These are phyloP conservation scores for Heliconius himera DNA, from an alignment of 1,140 invertebrate genomes.

Conservation along the genomic window DNA sequence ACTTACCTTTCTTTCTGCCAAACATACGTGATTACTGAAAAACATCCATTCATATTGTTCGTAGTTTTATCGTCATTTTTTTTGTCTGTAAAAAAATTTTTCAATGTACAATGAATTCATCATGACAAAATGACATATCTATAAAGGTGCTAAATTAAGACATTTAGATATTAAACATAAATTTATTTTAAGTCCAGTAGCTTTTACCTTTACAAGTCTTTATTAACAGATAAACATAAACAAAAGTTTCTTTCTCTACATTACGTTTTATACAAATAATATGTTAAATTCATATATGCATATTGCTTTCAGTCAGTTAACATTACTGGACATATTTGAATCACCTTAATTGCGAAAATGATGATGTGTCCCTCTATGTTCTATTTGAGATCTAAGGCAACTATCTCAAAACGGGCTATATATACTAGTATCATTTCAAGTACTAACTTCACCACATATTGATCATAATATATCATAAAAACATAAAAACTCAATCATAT, in stretches of 20 bases:
- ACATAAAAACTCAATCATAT: slow-evolving; percentile 60
- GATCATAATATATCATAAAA: too few relatives aligned
- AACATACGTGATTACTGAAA: slow-evolving; percentile 58
- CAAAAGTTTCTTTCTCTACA: slow-evolving; percentile 8
- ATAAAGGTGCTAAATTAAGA: slow-evolving; percentile 55
- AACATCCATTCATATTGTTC: slow-evolving; percentile 62
- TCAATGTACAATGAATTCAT: slow-evolving; percentile 14
- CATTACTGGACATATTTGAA: slow-evolving; percentile 30
- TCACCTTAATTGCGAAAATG: slow-evolving; percentile 17
- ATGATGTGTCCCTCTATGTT: neutral
- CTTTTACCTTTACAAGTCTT: slow-evolving; percentile 51
- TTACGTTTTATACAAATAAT: slow-evolving; percentile 13
- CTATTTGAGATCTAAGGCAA: slow-evolving; percentile 24
- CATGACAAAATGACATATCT: slow-evolving; percentile 14
- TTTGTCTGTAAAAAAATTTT: slow-evolving; percentile 35
- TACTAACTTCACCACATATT: slow-evolving; percentile 8
- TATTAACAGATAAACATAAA: slow-evolving; percentile 20
- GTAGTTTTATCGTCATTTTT: slow-evolving; percentile 20
- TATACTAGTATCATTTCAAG: slow-evolving; percentile 12
- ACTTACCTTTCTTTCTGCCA: slow-evolving; percentile 43
- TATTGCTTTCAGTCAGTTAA: slow-evolving; percentile 32
- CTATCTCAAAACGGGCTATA: slow-evolving; percentile 16
- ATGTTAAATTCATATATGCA: slow-evolving; percentile 17
- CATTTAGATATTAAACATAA: slow-evolving; percentile 63
- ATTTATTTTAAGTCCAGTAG: slow-evolving; percentile 67